A percentile compares a stretch with the other conserved stretches of the same genome.
These are phyloP conservation scores for Hemaris fuciformis DNA, from an alignment of 2,888 invertebrate genomes.

Conservation along the genomic window DNA sequence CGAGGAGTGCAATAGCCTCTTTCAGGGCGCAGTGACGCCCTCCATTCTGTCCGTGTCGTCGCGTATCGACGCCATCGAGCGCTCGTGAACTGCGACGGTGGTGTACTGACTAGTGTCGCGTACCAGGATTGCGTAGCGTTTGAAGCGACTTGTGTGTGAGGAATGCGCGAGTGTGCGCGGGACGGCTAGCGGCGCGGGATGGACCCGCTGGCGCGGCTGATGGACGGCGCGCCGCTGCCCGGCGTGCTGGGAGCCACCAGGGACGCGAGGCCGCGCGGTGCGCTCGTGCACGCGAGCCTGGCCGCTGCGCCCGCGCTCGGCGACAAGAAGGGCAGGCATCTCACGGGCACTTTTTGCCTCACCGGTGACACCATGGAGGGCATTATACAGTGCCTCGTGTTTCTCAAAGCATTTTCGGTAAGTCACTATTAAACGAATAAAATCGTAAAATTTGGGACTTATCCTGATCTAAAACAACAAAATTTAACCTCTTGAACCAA, in stretches of 20 bases:
- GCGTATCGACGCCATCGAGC: conserved; percentile 48
- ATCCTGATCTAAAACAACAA: too few relatives aligned
- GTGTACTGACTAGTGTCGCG: neutral
- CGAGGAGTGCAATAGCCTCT: conserved; percentile 64
- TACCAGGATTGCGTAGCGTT: neutral
- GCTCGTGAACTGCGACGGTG: conserved; percentile 31
- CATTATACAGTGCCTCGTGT: conserved; percentile 95
- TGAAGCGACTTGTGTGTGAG: neutral
- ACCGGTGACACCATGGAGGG: conserved; percentile 97
- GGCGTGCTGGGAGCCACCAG: conserved; percentile 78
- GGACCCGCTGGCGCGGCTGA: conserved; percentile 92
- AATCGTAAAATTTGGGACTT: too few relatives aligned
- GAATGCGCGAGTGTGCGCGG: neutral
- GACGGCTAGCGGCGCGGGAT: conserved; percentile 62
- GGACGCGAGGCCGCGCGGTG: conserved; percentile 84
- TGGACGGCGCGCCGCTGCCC: conserved; percentile 87
- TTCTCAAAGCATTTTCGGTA: conserved; percentile 96
- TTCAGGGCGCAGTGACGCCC: conserved; percentile 39
- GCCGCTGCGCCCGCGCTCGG: conserved; percentile 87
- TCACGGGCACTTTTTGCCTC: conserved; percentile 93
- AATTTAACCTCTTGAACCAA: conserved; percentile 32
- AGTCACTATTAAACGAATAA: conserved; percentile 75
- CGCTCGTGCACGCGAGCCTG: conserved; percentile 89
- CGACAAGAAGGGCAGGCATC: conserved; percentile 88
- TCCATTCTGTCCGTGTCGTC: conserved; percentile 59